These are phyloP conservation scores for Ennomos erosarius DNA, from an alignment of 2,888 invertebrate genomes.

Conservation along the genomic window DNA sequence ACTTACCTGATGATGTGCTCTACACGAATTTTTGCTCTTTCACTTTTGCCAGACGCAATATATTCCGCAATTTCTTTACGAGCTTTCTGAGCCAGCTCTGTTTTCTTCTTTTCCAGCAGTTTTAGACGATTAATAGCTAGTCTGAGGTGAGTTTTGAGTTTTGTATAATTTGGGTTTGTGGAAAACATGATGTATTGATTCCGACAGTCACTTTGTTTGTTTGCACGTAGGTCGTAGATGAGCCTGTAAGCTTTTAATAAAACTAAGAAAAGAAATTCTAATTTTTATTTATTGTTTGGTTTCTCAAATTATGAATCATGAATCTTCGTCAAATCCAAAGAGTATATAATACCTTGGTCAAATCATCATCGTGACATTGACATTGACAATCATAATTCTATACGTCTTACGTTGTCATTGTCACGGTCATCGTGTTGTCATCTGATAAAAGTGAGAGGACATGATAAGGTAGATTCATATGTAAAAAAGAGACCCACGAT, in stretches of 20 bases:
- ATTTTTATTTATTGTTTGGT: conserved; percentile 2
- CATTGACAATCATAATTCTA: no score
- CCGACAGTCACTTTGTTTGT: conserved; percentile 4
- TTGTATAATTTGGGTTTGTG: conserved; percentile 96
- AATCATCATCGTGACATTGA: no score
- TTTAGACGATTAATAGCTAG: conserved; percentile 97
- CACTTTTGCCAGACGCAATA: conserved; percentile 92
- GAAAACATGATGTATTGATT: conserved; percentile 90
- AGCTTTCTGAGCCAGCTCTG: conserved; percentile 97
- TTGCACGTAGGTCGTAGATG: conserved; percentile 1
- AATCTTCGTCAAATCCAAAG: no score
- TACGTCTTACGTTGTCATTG: no score
- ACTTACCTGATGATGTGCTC: conserved; percentile 96
- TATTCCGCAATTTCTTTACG: conserved; percentile 99
- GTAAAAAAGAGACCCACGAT: no score
- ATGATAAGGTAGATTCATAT: no score
- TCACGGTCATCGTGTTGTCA: no score
- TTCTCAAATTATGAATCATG: no score
- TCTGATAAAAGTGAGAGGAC: no score
- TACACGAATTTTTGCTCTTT: conserved; percentile 97
- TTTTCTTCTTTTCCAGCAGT: conserved; percentile 98
- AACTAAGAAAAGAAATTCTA: not conserved
- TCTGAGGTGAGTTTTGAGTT: conserved; percentile 97
- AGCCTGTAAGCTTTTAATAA: not conserved
- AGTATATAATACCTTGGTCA: no score